phyloP scores from a whole-genome alignment of 1,140 invertebrate genomes.

The Listronotus oregonensis region DNA sequence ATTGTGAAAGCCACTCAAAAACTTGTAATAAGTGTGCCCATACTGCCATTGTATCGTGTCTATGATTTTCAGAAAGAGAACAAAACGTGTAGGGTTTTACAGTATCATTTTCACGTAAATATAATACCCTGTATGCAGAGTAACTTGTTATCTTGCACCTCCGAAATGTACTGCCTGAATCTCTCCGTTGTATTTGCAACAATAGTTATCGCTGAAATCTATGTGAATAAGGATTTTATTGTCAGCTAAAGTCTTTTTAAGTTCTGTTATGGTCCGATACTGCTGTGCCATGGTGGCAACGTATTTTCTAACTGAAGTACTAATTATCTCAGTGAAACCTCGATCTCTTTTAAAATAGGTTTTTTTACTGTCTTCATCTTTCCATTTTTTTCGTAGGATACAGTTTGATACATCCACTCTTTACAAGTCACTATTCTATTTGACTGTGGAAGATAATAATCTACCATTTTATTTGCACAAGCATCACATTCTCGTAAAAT shows the following conservation, averaged over 20 bases:
- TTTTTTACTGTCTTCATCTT: no score
- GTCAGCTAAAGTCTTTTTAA: neutral
- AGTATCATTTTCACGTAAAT: neutral
- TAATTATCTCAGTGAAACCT: neutral
- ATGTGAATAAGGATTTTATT: constrained; percentile 39
- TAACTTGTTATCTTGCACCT: constrained; percentile 17
- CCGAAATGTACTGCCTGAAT: constrained; percentile 45
- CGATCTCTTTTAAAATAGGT: neutral
- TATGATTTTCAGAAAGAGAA: constrained; percentile 30
- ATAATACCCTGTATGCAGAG: neutral
- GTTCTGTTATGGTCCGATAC: neutral
- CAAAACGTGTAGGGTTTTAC: constrained; percentile 6
- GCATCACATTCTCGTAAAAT: no score
- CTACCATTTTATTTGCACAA: no score
- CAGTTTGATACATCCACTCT: no score
- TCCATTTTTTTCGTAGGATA: no score
- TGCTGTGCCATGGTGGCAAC: constrained; percentile 4
- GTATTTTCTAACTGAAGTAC: neutral
- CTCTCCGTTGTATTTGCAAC: constrained; percentile 41
- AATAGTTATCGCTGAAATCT: constrained; percentile 45
- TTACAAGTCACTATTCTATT: no score
- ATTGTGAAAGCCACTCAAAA: no score
- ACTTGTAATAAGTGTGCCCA: constrained; percentile 3
- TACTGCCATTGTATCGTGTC: constrained; percentile 43
- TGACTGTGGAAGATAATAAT: no score